phyloP scores from a whole-genome alignment of 2,113 vertebrate genomes.

The Ptychochromis oligacanthus region DNA sequence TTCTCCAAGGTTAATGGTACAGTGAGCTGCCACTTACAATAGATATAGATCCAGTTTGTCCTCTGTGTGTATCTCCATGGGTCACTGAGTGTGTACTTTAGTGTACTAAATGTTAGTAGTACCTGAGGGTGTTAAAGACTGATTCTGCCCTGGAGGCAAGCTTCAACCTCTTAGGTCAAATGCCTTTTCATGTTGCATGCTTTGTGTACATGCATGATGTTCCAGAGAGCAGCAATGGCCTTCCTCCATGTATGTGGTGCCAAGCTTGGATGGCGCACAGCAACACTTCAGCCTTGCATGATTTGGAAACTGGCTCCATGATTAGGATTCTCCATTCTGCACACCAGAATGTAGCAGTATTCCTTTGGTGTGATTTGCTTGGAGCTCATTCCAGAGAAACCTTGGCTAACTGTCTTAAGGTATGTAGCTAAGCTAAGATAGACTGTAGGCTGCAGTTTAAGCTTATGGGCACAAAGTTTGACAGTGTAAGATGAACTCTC shows the following conservation, averaged over 20 bases:
- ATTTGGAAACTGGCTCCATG: slow-evolving; percentile 21
- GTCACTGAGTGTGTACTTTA: slow-evolving; percentile 39
- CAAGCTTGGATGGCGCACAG: slow-evolving; percentile 33
- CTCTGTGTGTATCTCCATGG: slow-evolving; percentile 33
- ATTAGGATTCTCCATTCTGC: slow-evolving; percentile 8
- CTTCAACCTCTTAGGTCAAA: slow-evolving; percentile 43
- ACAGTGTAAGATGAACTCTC: slow-evolving; percentile 18
- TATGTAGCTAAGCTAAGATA: slow-evolving; percentile 28
- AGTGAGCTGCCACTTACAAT: slow-evolving; percentile 31
- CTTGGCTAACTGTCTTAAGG: slow-evolving; percentile 28
- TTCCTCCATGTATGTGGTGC: not conserved
- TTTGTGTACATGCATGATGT: slow-evolving; percentile 47
- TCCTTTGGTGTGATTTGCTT: slow-evolving; percentile 35
- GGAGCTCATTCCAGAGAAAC: slow-evolving; percentile 29
- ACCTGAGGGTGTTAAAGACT: slow-evolving; percentile 24
- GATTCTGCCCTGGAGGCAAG: slow-evolving; percentile 27
- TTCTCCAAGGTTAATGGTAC: slow-evolving; percentile 60
- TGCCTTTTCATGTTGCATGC: slow-evolving; percentile 35
- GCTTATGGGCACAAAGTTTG: not conserved
- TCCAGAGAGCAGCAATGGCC: slow-evolving; percentile 7
- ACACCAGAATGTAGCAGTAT: not conserved
- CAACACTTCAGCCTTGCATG: slow-evolving; percentile 19
- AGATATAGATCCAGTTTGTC: slow-evolving; percentile 51
- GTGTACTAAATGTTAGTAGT: slow-evolving; percentile 13
- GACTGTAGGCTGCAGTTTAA: slow-evolving; percentile 31